Evolutionary conservation across 2,797 vertebrate genomes (phyloP).

Genomic region (Pempheris klunzingeri): DNA sequence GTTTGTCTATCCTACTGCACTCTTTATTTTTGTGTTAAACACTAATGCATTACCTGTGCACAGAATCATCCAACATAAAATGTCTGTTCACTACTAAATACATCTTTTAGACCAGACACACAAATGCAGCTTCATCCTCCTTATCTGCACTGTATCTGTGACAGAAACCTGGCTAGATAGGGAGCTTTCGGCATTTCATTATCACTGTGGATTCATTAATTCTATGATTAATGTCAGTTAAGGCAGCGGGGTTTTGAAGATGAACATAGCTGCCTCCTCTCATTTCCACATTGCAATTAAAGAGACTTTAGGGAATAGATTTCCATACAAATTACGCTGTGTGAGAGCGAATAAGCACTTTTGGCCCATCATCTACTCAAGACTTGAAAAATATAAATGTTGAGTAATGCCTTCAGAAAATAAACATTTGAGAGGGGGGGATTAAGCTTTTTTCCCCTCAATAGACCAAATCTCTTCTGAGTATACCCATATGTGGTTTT

Average conservation of each 20-base stretch:
- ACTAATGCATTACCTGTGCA: constrained; percentile 1
- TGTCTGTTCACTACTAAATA: background rate
- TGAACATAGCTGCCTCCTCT: constrained; percentile 52
- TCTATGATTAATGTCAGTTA: constrained; percentile 61
- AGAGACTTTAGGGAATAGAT: constrained; percentile 60
- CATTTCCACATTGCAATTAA: constrained; percentile 69
- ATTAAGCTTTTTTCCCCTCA: constrained; percentile 32
- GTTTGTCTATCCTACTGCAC: constrained; percentile 1
- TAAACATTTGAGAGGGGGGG: constrained; percentile 65
- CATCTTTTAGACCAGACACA: constrained; percentile 25
- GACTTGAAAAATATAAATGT: constrained; percentile 61
- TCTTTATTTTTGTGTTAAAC: constrained; percentile 24
- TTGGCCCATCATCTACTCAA: constrained; percentile 45
- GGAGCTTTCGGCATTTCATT: constrained; percentile 11
- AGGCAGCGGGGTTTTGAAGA: constrained; percentile 53
- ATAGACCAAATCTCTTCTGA: constrained; percentile 51
- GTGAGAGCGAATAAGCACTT: constrained; percentile 53
- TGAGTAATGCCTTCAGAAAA: constrained; percentile 65
- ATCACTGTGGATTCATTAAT: constrained; percentile 53
- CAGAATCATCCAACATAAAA: constrained; percentile 9
- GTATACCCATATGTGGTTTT: constrained; percentile 61
- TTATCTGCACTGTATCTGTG: constrained; percentile 39
- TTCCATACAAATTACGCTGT: constrained; percentile 57
- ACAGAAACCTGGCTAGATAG: constrained; percentile 21
- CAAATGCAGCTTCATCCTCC: constrained; percentile 21